Conservation (phyloP, 2,113 vertebrate species). For the Euleptes europaea region DNA sequence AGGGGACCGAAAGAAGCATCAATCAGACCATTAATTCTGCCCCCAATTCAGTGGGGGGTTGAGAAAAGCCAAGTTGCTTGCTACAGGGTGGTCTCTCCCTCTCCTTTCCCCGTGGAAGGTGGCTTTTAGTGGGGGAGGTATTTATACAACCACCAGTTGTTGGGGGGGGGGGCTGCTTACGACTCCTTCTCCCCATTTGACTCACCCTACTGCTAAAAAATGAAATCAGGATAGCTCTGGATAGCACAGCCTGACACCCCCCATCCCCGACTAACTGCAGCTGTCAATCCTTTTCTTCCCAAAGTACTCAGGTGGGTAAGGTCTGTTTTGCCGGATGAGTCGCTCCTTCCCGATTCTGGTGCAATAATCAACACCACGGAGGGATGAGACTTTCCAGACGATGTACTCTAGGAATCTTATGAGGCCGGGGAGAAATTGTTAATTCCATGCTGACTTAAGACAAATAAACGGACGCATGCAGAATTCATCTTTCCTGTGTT, state of each 20-base stretch:
- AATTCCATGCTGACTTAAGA: too few species aligned
- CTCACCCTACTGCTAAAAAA: not conserved
- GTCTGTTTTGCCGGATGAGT: not conserved
- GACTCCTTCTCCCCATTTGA: not conserved
- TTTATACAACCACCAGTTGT: not conserved
- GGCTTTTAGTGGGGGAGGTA: not conserved
- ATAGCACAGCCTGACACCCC: not conserved
- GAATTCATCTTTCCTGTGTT: not conserved
- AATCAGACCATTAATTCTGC: conserved; percentile 25
- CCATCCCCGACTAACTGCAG: not conserved
- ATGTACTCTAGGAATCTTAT: not conserved
- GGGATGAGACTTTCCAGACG: not conserved
- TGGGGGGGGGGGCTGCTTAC: not conserved
- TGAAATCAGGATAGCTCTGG: not conserved
- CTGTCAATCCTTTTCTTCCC: not conserved
- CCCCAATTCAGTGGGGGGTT: not conserved
- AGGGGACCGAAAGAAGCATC: conserved; percentile 37
- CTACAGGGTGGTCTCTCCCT: not conserved
- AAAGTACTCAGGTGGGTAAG: not conserved
- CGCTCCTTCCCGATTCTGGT: not conserved
- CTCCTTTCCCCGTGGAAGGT: too few species aligned
- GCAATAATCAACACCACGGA: not conserved
- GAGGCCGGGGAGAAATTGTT: not conserved
- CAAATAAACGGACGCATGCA: not conserved
- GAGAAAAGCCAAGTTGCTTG: conserved; percentile 2